A percentile compares a stretch with the other conserved stretches of the same genome.
Conservation (phyloP, 2,113 vertebrate species). For the Tiliqua scincoides region DNA sequence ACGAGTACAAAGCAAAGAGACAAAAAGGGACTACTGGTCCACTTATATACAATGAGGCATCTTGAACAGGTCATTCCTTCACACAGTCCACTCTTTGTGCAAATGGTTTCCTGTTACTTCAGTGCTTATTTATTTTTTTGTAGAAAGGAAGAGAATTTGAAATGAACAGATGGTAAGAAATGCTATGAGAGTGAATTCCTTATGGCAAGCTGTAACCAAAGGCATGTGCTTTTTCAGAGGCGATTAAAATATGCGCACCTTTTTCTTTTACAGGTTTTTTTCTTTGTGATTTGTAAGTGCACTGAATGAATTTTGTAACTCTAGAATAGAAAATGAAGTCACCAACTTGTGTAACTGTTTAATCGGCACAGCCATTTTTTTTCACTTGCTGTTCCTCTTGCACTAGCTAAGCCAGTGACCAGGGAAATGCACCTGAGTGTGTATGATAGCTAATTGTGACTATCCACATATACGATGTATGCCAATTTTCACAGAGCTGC, state of each 20-base stretch:
- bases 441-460: not conserved
- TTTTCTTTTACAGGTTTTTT: not conserved
- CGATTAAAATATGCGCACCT: not conserved
- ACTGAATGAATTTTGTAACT: not conserved
- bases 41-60: no score
- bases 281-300: no score
- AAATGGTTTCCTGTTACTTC: not conserved
- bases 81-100: no score
- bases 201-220: not conserved
- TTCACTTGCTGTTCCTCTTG: not conserved
- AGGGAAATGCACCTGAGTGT: not conserved
- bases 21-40: no score
- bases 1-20: no score
- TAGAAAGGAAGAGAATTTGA: not conserved
- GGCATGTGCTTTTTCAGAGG: not conserved
- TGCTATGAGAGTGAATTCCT: conserved; percentile 4
- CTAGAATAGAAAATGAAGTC: not conserved
- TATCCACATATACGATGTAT: not conserved
- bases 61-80: not conserved
- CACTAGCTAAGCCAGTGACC: not conserved
- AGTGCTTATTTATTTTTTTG: not conserved
- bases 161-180: conserved; percentile 13
- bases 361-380: not conserved
- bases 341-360: not conserved
- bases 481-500: no score